Conservation (phyloP, 2,888 invertebrate species). For the Dicyrtomina minuta region DNA sequence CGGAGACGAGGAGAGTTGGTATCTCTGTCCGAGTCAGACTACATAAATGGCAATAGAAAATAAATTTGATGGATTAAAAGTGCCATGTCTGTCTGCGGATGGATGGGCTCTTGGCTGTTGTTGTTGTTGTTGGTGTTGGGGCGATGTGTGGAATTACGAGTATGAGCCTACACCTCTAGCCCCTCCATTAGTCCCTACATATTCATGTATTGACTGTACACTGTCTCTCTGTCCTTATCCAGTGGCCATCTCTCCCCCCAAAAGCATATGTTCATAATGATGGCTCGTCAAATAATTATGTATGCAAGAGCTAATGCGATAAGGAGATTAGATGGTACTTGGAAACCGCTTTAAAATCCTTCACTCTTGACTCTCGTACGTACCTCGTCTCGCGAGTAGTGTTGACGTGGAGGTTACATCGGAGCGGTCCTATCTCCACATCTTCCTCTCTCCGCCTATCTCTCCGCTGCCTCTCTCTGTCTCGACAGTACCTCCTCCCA, state of each 20-base stretch:
- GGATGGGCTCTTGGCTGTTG: background rate
- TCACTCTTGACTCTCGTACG: constrained; percentile 3
- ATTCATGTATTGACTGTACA: background rate
- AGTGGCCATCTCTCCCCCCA: constrained; percentile 10
- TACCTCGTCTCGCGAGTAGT: constrained; percentile 9
- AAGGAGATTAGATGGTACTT: constrained; percentile 44
- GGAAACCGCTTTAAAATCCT: constrained; percentile 37
- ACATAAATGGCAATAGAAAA: constrained; percentile 19
- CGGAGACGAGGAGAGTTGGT: background rate
- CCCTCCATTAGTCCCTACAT: background rate
- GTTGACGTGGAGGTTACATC: constrained; percentile 17
- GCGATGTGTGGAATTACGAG: background rate
- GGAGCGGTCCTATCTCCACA: background rate
- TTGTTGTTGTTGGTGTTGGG: background rate
- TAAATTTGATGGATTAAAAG: constrained; percentile 21
- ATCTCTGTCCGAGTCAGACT: background rate
- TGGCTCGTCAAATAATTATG: constrained; percentile 41
- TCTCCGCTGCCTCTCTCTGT: background rate
- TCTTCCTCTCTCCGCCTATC: background rate
- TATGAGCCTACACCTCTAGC: background rate
- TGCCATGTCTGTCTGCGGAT: constrained; percentile 8
- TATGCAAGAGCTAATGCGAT: constrained; percentile 38
- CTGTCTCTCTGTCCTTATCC: constrained; percentile 9
- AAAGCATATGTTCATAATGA: constrained; percentile 34
- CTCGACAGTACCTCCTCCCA: too few species aligned